phyloP scores from a whole-genome alignment of 2,797 vertebrate species.

The Paedocypris micromegethes region DNA sequence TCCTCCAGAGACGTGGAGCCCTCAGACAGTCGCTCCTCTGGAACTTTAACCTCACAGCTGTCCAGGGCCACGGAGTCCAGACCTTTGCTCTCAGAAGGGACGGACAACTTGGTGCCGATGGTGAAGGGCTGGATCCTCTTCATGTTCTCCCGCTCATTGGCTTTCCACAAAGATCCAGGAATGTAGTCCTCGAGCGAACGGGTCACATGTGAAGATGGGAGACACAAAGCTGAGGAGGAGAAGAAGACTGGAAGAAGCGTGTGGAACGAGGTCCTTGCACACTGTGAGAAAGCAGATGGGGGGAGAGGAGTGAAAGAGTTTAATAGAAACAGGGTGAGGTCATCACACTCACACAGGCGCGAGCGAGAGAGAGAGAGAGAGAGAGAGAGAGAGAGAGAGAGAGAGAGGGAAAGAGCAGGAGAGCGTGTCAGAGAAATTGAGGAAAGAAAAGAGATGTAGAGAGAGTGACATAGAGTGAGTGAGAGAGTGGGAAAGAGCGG shows the following conservation, averaged over 20 bases:
- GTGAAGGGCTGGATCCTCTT: slow-evolving; percentile 72
- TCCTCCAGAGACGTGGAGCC: slow-evolving; percentile 12
- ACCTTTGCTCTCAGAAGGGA: slow-evolving; percentile 39
- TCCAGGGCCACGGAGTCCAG: slow-evolving; percentile 29
- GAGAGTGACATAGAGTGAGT: too few relatives aligned
- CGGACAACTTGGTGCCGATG: slow-evolving; percentile 64
- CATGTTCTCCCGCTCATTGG: slow-evolving; percentile 27
- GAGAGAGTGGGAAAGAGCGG: too few relatives aligned
- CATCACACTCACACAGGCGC: slow-evolving; percentile 51
- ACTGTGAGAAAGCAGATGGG: slow-evolving; percentile 25
- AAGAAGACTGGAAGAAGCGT: slow-evolving; percentile 17
- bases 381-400: too few relatives aligned
- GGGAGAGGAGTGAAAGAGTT: slow-evolving; percentile 33
- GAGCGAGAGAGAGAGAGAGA: slow-evolving; percentile 30
- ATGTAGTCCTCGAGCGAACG: too few relatives aligned
- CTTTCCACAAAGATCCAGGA: too few relatives aligned
- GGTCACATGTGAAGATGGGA: neutral
- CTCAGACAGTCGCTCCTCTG: slow-evolving; percentile 15
- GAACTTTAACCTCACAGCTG: slow-evolving; percentile 21
- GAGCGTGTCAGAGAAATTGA: too few relatives aligned
- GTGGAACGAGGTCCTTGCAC: slow-evolving; percentile 58
- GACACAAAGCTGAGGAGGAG: slow-evolving; percentile 14
- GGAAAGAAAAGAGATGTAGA: too few relatives aligned
- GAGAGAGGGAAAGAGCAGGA: too few relatives aligned
- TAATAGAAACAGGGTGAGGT: slow-evolving; percentile 52